Evolutionary conservation across 2,888 invertebrate species (phyloP).

Genomic region (Polyommatus iphigenia): DNA sequence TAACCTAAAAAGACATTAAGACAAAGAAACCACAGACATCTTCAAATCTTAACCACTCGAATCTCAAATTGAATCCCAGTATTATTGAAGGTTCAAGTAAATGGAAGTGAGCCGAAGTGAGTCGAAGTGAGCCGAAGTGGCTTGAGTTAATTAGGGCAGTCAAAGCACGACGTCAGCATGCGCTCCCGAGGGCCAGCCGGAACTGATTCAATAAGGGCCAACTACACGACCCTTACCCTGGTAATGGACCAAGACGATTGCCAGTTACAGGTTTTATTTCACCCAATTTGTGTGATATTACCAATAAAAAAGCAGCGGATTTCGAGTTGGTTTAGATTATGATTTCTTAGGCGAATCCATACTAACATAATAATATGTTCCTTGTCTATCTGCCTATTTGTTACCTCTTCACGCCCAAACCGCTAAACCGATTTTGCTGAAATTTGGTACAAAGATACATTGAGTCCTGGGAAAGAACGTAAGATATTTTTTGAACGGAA

Average conservation of each 20-base stretch:
- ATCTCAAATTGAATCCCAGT: neutral
- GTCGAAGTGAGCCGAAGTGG: constrained; percentile 19
- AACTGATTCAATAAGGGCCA: constrained; percentile 73
- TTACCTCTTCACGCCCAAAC: too few relatives aligned
- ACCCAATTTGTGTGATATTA: neutral
- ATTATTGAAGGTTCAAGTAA: neutral
- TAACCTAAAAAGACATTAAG: too few relatives aligned
- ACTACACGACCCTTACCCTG: constrained; percentile 69
- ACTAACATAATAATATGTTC: too few relatives aligned
- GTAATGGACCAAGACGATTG: constrained; percentile 63
- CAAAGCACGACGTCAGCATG: constrained; percentile 52
- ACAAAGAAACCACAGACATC: neutral
- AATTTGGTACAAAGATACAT: too few relatives aligned
- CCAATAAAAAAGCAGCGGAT: too few relatives aligned
- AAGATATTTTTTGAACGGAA: too few relatives aligned
- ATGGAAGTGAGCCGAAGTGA: constrained; percentile 7
- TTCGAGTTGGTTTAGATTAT: too few relatives aligned
- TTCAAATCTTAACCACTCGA: neutral
- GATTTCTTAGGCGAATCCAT: too few relatives aligned
- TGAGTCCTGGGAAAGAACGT: too few relatives aligned
- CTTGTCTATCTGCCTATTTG: too few relatives aligned
- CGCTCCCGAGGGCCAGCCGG: constrained; percentile 42
- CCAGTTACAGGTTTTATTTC: neutral
- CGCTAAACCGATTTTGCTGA: too few relatives aligned
- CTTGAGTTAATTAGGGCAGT: constrained; percentile 29